Conservation (phyloP, 2,113 vertebrate species). For the Alexandromys fortis region DNA sequence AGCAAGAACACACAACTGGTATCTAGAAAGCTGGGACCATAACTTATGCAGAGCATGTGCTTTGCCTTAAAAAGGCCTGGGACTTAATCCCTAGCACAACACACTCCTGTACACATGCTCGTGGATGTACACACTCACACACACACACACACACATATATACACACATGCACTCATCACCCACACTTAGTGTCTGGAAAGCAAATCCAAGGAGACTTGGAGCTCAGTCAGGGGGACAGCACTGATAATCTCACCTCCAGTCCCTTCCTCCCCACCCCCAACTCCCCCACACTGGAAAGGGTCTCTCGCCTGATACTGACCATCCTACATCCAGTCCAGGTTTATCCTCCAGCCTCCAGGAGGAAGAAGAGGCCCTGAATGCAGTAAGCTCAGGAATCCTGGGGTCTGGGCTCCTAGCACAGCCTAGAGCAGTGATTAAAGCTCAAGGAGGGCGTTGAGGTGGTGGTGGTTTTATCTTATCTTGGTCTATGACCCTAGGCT, state of each 20-base stretch:
- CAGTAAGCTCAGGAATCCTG: background rate
- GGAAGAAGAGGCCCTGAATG: background rate
- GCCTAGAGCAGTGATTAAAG: background rate
- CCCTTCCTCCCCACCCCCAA: background rate
- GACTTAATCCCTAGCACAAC: background rate
- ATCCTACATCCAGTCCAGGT: background rate
- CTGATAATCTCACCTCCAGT: background rate
- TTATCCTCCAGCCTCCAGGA: background rate
- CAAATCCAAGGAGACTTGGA: too few species aligned
- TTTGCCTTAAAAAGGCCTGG: background rate
- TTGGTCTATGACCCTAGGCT: too few species aligned
- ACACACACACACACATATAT: background rate
- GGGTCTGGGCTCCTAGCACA: background rate
- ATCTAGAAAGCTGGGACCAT: background rate
- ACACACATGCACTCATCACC: background rate
- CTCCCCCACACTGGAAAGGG: background rate
- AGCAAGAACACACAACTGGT: background rate
- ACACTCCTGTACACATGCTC: background rate
- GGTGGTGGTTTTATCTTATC: background rate
- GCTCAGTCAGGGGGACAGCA: too few species aligned
- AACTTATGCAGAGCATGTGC: background rate
- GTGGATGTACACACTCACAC: background rate
- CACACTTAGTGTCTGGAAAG: background rate
- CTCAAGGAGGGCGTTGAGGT: background rate
- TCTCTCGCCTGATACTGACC: background rate